Base-by-base conservation (phyloP, 2,113 vertebrate species). In the Miniopterus natalensis region DNA sequence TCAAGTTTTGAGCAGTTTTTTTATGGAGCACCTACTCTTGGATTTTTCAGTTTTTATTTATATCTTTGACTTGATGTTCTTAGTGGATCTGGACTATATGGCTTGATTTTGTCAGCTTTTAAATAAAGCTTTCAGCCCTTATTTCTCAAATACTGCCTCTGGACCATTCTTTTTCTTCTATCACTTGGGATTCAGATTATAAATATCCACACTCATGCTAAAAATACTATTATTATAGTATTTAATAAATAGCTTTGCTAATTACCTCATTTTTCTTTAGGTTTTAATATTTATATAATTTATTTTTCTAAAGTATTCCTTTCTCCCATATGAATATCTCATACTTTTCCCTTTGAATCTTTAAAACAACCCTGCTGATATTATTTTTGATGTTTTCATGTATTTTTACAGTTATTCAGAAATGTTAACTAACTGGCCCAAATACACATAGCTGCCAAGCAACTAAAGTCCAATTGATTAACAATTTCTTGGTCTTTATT, bases 331-430 rank as follows among this genome's bases (percentile, higher is more conserved):
- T 77, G 20, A 6, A 45, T 70, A 71, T 5, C 4, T 86, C 68
- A 89, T 65, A 77, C 61, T 7, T 59, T 75, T 36, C 3, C 42
- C 29, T 31, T 49, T 29, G 13, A 31, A 49, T 74, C 27, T 89
- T 79, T 85, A 83, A 93, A 94, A 63, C 40, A 88, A 80, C 10
- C 14, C 25, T 93, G 20, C 31, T 23, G 59, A n/a, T 84, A 80
- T 49, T 88, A 49, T 83, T 84, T 95, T 94, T 92, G 13, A 81
- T 55, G n/a, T 94, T 94, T 94, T 95, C 42, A 85, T 15, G 80
- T 59, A 47, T 57, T 70, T 78, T 86, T 47, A 74, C 45, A 51
- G n/a, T 74, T 75, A 79, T 74, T 95, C 57, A 93, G 42, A 83
- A 18, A 92, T 61, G 14, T 61, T 53, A 83, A 49, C 31, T 47